Conservation (phyloP, 1,140 invertebrate species). For the Musca domestica region DNA sequence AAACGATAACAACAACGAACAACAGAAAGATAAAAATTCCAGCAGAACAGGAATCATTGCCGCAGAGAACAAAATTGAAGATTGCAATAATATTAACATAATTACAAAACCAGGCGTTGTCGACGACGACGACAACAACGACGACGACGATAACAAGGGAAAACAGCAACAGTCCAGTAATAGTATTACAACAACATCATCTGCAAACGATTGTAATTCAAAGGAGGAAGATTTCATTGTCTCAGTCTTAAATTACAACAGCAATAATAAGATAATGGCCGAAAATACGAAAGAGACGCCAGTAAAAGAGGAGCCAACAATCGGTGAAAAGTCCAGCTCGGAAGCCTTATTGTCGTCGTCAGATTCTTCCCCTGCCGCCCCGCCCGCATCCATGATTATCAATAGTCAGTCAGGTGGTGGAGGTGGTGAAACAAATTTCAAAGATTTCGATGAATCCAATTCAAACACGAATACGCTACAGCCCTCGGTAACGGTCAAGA, state of each 20-base stretch:
- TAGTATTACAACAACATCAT: too few species aligned
- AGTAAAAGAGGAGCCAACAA: constrained; percentile 1
- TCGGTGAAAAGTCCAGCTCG: background rate
- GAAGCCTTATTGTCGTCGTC: background rate
- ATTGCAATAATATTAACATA: too few species aligned
- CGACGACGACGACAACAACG: background rate
- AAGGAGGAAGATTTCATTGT: constrained; percentile 4
- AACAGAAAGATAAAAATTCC: constrained; percentile 13
- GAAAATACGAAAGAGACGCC: background rate
- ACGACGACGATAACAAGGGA: background rate
- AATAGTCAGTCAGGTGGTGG: background rate
- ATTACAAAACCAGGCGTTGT: too few species aligned
- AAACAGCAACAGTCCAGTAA: too few species aligned
- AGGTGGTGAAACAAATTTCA: background rate
- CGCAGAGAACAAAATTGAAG: too few species aligned
- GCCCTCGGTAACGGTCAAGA: constrained; percentile 1
- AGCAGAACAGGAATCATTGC: background rate
- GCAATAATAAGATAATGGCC: constrained; percentile 7
- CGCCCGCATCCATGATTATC: background rate
- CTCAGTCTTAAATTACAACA: constrained; percentile 9
- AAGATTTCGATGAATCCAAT: constrained; percentile 7
- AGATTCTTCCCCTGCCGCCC: too few species aligned
- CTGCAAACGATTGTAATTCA: background rate
- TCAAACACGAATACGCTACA: constrained; percentile 23
- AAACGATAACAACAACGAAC: constrained; percentile 24